A percentile compares a stretch with the other conserved stretches of the same genome.
Conservation (phyloP, 35 echinoderm and acorn worm genomes). For the Lytechinus variegatus region DNA sequence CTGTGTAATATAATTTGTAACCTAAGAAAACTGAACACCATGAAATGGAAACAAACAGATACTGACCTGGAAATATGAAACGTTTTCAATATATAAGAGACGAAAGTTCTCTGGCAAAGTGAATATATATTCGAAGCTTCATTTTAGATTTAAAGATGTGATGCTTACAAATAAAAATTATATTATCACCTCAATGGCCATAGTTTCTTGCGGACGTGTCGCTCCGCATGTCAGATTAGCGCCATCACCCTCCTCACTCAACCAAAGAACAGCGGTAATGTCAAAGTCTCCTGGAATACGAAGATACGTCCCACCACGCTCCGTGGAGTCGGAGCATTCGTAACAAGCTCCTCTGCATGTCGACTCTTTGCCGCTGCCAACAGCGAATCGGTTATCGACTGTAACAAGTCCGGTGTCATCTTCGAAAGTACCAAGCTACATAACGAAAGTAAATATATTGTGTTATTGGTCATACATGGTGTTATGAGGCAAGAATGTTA, state of each 20-base stretch:
- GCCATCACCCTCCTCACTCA: conserved; percentile 49
- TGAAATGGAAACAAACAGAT: too few species aligned
- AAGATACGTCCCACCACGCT: conserved; percentile 34
- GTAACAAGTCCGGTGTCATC: conserved; percentile 42
- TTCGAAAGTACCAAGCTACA: conserved; percentile 42
- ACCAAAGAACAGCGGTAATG: conserved; percentile 49
- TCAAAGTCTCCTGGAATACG: conserved; percentile 67
- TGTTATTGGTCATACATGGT: too few species aligned
- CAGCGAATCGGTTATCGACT: neutral
- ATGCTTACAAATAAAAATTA: too few species aligned
- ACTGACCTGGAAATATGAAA: too few species aligned
- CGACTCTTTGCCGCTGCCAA: conserved; percentile 35
- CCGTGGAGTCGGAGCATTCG: conserved; percentile 30
- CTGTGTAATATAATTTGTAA: too few species aligned
- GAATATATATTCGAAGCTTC: too few species aligned
- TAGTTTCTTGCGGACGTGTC: neutral
- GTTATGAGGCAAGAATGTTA: too few species aligned
- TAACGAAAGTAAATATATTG: neutral
- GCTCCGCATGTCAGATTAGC: conserved; percentile 54
- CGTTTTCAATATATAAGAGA: too few species aligned
- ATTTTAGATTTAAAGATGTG: too few species aligned
- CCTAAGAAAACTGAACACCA: too few species aligned
- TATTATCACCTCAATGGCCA: conserved; percentile 2
- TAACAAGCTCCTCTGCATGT: conserved; percentile 38
- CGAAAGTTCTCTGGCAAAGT: too few species aligned